Percentiles rank a stretch among this genome's conserved stretches.
These are phyloP conservation scores for Argynnis bischoffii DNA, from an alignment of 2,888 invertebrate genomes.

Conservation along the genomic window DNA sequence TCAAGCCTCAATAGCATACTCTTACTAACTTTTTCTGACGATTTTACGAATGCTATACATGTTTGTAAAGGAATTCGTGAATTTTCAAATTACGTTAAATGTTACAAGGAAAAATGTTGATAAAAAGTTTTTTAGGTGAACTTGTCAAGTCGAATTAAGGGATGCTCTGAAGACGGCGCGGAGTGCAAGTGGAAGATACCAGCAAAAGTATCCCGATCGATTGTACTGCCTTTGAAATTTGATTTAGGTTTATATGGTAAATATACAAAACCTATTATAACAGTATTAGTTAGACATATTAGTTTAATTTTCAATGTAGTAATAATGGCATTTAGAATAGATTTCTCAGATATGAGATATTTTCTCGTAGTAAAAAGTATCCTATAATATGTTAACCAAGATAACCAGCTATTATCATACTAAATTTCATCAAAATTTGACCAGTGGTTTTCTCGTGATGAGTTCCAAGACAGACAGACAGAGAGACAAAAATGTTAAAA, in stretches of 20 bases:
- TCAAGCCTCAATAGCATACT: no score
- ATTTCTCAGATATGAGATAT: no score
- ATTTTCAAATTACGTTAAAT: not conserved
- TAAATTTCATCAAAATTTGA: no score
- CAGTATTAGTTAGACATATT: not conserved
- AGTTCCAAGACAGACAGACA: no score
- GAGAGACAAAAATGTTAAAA: no score
- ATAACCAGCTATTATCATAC: no score
- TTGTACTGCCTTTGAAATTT: constrained; percentile 54
- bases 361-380: no score
- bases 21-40: no score
- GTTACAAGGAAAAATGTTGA: not conserved
- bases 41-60: no score
- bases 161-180: constrained; percentile 45
- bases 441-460: no score
- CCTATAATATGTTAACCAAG: no score
- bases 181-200: constrained; percentile 52
- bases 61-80: no score
- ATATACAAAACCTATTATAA: constrained; percentile 11
- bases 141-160: constrained; percentile 51
- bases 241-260: constrained; percentile 59
- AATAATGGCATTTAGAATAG: not conserved
- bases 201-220: constrained; percentile 55
- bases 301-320: constrained; percentile 43
- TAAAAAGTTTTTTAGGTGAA: constrained; percentile 48